Conservation (phyloP, 2,113 vertebrate genomes). For the Lepidothrix coronata region DNA sequence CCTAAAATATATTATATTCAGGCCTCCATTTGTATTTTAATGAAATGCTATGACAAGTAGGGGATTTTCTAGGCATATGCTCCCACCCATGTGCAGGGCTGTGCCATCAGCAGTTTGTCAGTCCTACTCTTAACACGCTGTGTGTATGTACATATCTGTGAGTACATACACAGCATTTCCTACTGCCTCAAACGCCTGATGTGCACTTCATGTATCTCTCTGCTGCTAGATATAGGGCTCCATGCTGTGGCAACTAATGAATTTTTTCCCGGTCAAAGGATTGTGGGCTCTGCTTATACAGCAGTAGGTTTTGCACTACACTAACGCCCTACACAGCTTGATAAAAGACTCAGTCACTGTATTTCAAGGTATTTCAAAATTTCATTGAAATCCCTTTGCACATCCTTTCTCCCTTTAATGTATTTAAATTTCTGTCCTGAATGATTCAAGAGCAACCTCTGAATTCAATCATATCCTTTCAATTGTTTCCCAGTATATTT, state of each 20-base stretch:
- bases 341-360: neutral
- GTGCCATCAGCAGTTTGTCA: neutral
- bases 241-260: neutral
- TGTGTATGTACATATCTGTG: no score
- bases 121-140: neutral
- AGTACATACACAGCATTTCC: neutral
- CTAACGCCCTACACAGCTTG: neutral
- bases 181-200: neutral
- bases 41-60: neutral
- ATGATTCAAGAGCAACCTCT: slow-evolving; percentile 32
- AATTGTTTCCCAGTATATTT: neutral
- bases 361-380: slow-evolving; percentile 13
- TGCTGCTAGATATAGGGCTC: neutral
- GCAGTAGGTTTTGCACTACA: neutral
- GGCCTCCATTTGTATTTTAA: neutral
- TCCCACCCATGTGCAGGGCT: neutral
- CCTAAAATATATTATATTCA: neutral
- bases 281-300: neutral
- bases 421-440: slow-evolving; percentile 44
- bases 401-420: neutral
- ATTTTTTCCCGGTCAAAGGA: neutral
- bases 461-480: slow-evolving; percentile 18
- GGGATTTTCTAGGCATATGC: neutral
- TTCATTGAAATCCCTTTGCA: neutral
- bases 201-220: neutral